phyloP scores from a whole-genome alignment of 1,140 invertebrate genomes.

The Dryas iulia region DNA sequence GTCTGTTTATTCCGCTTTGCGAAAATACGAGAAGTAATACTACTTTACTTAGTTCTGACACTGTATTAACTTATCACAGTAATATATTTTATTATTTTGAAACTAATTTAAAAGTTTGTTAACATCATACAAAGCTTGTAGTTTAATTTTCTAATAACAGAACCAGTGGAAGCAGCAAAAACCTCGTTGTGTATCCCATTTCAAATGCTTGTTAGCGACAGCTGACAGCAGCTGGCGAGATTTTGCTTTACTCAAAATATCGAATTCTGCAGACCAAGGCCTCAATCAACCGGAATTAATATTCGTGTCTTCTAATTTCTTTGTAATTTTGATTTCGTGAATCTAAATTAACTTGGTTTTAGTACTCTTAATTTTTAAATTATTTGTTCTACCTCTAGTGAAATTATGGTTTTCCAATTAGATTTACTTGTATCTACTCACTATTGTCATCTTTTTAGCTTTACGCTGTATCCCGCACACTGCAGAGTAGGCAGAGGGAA shows the following conservation, averaged over 20 bases:
- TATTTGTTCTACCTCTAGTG: too few relatives aligned
- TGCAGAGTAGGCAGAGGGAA: too few relatives aligned
- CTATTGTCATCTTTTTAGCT: too few relatives aligned
- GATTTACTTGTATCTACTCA: too few relatives aligned
- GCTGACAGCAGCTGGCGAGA: conserved; percentile 12
- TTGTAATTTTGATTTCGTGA: not conserved
- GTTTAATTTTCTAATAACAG: conserved; percentile 8
- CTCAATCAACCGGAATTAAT: not conserved
- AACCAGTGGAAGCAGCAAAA: conserved; percentile 6
- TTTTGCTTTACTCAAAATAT: conserved; percentile 12
- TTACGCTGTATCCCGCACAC: too few relatives aligned
- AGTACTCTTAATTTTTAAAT: too few relatives aligned
- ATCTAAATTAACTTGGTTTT: not conserved
- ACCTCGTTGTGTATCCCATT: conserved; percentile 11
- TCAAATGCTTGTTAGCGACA: conserved; percentile 21
- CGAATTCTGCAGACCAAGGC: conserved; percentile 2
- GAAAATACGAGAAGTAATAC: too few relatives aligned
- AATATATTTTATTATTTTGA: not conserved
- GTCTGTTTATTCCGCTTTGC: too few relatives aligned
- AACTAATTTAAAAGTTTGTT: not conserved
- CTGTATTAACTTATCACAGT: too few relatives aligned
- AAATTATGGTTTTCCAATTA: too few relatives aligned
- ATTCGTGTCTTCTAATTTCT: not conserved
- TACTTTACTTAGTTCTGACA: too few relatives aligned
- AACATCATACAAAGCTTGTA: not conserved